These are phyloP conservation scores for Petrolisthes manimaculis DNA, from an alignment of 2,888 invertebrate genomes.

Conservation along the genomic window DNA sequence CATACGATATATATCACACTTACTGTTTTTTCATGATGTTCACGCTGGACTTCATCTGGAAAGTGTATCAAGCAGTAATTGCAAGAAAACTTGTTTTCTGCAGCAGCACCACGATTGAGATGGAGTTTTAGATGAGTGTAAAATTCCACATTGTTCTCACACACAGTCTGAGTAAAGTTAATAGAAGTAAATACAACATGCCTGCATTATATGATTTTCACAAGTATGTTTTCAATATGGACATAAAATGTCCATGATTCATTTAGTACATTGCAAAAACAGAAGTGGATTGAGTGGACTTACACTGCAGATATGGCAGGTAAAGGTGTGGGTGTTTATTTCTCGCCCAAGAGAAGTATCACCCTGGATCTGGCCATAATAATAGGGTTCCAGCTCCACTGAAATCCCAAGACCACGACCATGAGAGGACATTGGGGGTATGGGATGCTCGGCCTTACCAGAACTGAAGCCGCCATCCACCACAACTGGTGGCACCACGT, in stretches of 20 bases:
- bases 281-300: neutral
- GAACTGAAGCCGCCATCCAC: too few species aligned
- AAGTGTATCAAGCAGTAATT: conserved; percentile 48
- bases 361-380: conserved; percentile 62
- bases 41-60: neutral
- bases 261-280: too few species aligned
- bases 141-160: conserved; percentile 54
- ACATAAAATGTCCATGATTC: too few species aligned
- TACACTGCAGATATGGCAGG: conserved; percentile 58
- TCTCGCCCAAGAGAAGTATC: conserved; percentile 49
- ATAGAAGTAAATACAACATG: too few species aligned
- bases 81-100: conserved; percentile 25
- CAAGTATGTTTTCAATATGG: too few species aligned
- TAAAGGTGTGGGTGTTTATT: conserved; percentile 38
- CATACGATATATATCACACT: neutral
- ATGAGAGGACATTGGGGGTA: neutral
- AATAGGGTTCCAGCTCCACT: conserved; percentile 51
- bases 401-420: neutral
- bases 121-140: conserved; percentile 60
- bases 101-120: conserved; percentile 7
- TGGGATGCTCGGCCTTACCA: neutral
- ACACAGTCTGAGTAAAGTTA: conserved; percentile 25
- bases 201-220: too few species aligned
- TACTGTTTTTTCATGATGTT: conserved; percentile 40
- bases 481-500: too few species aligned